phyloP scores from a whole-genome alignment of 2,888 invertebrate species.

The Sesia bembeciformis region DNA sequence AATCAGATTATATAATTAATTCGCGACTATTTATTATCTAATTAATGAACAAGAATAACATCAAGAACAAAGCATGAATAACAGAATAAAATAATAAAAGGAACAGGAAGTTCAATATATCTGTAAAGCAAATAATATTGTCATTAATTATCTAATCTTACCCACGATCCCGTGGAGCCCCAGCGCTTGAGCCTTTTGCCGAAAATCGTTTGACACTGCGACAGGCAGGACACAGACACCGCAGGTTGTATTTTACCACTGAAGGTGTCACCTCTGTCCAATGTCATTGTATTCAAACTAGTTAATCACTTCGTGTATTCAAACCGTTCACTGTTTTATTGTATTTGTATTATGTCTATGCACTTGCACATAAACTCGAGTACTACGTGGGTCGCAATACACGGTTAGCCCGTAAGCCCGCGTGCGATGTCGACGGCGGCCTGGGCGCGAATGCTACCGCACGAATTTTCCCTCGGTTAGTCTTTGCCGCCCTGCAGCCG shows the following conservation, averaged over 20 bases:
- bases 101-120: conserved; percentile 5
- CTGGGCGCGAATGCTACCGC: conserved; percentile 25
- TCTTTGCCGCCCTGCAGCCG: conserved; percentile 34
- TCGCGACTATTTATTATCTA: no score
- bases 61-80: no score
- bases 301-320: neutral
- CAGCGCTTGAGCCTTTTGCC: conserved; percentile 80
- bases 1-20: no score
- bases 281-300: conserved; percentile 45
- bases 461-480: conserved; percentile 44
- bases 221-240: conserved; percentile 66
- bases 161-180: conserved; percentile 85
- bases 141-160: conserved; percentile 20
- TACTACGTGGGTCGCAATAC: neutral
- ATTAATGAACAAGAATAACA: no score
- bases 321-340: neutral
- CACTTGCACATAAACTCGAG: neutral
- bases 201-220: conserved; percentile 78
- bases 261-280: conserved; percentile 63
- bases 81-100: no score
- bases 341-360: neutral
- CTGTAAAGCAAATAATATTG: neutral
- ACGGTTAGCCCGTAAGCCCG: conserved; percentile 6
- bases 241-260: conserved; percentile 67
- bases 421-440: conserved; percentile 43